Evolutionary conservation across 2,888 invertebrate species (phyloP).

Genomic region (Himalopsyche anomala): DNA sequence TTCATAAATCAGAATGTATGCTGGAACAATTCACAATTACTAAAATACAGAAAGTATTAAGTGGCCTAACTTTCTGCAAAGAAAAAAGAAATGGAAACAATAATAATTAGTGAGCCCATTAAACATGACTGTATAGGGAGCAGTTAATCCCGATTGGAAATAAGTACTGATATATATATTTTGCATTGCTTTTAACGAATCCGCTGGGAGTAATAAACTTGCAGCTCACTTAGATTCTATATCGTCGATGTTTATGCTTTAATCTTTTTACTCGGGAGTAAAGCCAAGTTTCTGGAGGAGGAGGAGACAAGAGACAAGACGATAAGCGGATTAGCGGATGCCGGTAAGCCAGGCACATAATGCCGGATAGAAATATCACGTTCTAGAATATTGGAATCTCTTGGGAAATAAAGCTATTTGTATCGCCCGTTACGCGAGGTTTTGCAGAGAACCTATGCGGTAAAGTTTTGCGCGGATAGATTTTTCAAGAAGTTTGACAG

Average conservation of each 20-base stretch:
- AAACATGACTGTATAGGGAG: too few species aligned
- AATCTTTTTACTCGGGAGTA: conserved; percentile 37
- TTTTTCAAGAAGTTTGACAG: not conserved
- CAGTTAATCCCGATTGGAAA: too few species aligned
- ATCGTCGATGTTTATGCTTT: conserved; percentile 17
- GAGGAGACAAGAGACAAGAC: conserved; percentile 13
- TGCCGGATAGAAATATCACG: conserved; percentile 41
- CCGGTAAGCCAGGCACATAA: conserved; percentile 42
- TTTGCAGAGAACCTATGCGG: conserved; percentile 23
- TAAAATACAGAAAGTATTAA: too few species aligned
- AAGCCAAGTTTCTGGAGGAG: not conserved
- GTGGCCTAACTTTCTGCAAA: too few species aligned
- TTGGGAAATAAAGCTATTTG: conserved; percentile 29
- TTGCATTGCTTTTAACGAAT: conserved; percentile 17
- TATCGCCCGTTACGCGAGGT: conserved; percentile 24
- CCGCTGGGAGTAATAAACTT: conserved; percentile 24
- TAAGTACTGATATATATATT: not conserved
- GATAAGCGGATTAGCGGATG: conserved; percentile 40
- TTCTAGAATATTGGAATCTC: conserved; percentile 32
- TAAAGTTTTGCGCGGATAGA: conserved; percentile 10
- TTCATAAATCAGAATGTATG: too few species aligned
- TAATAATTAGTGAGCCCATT: not conserved
- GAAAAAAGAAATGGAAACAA: not conserved
- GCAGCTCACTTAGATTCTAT: conserved; percentile 28
- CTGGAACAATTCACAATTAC: too few species aligned